Conservation (phyloP, 2,113 vertebrate genomes). For the Morone saxatilis region DNA sequence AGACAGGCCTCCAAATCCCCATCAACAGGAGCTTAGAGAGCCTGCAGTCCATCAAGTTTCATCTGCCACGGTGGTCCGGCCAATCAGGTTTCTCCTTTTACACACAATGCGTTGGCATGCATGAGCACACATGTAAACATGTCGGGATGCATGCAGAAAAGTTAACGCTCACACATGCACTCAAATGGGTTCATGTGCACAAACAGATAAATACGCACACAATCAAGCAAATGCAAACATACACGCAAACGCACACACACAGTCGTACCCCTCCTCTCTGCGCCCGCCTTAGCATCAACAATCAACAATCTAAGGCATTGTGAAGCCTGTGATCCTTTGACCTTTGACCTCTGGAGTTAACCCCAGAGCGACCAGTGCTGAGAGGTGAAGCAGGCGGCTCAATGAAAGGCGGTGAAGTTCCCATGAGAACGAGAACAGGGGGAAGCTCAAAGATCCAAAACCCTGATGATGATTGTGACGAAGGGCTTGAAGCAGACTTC, state of each 20-base stretch:
- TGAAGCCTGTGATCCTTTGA: slow-evolving; percentile 84
- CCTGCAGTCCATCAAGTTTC: slow-evolving; percentile 83
- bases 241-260: slow-evolving; percentile 41
- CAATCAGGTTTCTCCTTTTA: slow-evolving; percentile 72
- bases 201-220: slow-evolving; percentile 60
- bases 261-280: slow-evolving; percentile 58
- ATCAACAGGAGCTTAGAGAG: slow-evolving; percentile 81
- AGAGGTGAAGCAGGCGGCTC: slow-evolving; percentile 81
- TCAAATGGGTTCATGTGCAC: slow-evolving; percentile 27
- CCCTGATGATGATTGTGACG: slow-evolving; percentile 42
- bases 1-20: slow-evolving; percentile 80
- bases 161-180: slow-evolving; percentile 6
- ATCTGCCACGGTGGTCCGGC: slow-evolving; percentile 79
- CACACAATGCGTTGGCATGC: slow-evolving; percentile 17
- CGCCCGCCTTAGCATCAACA: slow-evolving; percentile 78
- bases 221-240: slow-evolving; percentile 63
- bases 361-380: slow-evolving; percentile 76
- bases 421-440: slow-evolving; percentile 85
- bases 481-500: slow-evolving; percentile 52
- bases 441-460: slow-evolving; percentile 58
- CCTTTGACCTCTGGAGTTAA: slow-evolving; percentile 78
- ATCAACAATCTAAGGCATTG: slow-evolving; percentile 83
- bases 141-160: slow-evolving; percentile 50
- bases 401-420: slow-evolving; percentile 81
- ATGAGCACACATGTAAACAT: slow-evolving; percentile 41